Percentiles rank a stretch among this genome's conserved stretches.
phyloP scores from a whole-genome alignment of 2,888 invertebrate genomes.

The Pseudoips prasinana region DNA sequence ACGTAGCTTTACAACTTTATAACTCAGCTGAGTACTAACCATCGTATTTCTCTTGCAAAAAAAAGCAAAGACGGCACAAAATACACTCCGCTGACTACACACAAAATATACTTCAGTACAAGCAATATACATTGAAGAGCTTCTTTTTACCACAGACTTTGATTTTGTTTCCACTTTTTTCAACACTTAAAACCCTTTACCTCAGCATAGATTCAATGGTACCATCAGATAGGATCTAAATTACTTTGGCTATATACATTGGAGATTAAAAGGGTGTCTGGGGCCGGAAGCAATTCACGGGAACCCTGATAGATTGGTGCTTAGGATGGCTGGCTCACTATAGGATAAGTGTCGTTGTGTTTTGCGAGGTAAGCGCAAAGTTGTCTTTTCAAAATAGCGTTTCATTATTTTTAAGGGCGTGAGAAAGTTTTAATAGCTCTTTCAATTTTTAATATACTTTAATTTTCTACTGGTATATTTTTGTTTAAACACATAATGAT shows the following conservation, averaged over 20 bases:
- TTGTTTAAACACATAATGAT: too few relatives aligned
- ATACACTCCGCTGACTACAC: slow-evolving; percentile 14
- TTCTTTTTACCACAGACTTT: slow-evolving; percentile 46
- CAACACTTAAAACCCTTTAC: slow-evolving; percentile 59
- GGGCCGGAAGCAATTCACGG: slow-evolving; percentile 50
- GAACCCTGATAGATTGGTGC: slow-evolving; percentile 25
- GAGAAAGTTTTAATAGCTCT: too few relatives aligned
- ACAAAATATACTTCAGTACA: slow-evolving; percentile 22
- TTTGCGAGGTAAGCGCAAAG: too few relatives aligned
- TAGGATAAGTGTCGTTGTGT: too few relatives aligned
- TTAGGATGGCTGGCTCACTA: not conserved
- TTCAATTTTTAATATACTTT: too few relatives aligned
- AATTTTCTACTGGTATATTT: too few relatives aligned
- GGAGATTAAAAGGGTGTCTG: slow-evolving; percentile 78
- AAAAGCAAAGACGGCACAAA: slow-evolving; percentile 1
- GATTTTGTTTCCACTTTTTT: slow-evolving; percentile 54
- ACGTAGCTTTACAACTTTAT: too few relatives aligned
- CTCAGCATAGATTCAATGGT: slow-evolving; percentile 60
- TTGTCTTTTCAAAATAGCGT: too few relatives aligned
- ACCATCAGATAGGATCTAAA: slow-evolving; percentile 73
- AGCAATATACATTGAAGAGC: slow-evolving; percentile 39
- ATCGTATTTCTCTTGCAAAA: too few relatives aligned
- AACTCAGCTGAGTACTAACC: too few relatives aligned
- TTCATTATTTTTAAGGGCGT: too few relatives aligned
- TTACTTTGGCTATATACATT: slow-evolving; percentile 71